A percentile compares a stretch with the other conserved stretches of the same genome.
Conservation (phyloP, 2,888 invertebrate species). For the Erebia epiphron region DNA sequence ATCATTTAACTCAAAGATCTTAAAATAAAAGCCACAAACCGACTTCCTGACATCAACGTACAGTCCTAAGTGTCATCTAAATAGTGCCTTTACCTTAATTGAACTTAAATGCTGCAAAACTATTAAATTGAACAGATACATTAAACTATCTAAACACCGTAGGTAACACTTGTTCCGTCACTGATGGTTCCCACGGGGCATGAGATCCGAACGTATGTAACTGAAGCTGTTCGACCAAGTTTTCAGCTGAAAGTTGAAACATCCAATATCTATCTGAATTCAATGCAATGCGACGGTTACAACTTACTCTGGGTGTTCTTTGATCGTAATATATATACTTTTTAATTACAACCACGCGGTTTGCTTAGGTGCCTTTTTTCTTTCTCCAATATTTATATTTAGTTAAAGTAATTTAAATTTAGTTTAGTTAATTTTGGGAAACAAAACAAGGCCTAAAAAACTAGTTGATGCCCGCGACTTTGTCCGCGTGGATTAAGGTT, state of each 20-base stretch:
- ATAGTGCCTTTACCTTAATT: no score
- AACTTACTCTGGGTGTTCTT: not conserved
- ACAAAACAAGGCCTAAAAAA: no score
- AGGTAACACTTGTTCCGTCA: constrained; percentile 4
- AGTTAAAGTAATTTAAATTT: no score
- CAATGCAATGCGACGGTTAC: not conserved
- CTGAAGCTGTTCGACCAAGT: not conserved
- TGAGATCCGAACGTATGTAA: not conserved
- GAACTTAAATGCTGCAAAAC: not conserved
- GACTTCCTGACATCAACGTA: no score
- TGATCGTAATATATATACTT: not conserved
- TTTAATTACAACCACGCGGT: not conserved
- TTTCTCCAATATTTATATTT: not conserved
- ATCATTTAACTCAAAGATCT: no score
- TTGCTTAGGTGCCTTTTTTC: not conserved
- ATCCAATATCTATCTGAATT: constrained; percentile 5
- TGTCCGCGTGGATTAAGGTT: no score
- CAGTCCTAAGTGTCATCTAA: no score
- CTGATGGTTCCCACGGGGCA: constrained; percentile 1
- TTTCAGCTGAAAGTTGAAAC: not conserved
- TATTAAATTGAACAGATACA: not conserved
- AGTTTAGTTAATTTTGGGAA: no score
- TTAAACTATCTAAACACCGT: not conserved
- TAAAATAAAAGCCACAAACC: no score
- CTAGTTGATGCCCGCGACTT: no score